Evolutionary conservation across 2,113 vertebrate species (phyloP), one percentile per base, ranked within the genome.

Genomic region (Sprattus sprattus): DNA sequence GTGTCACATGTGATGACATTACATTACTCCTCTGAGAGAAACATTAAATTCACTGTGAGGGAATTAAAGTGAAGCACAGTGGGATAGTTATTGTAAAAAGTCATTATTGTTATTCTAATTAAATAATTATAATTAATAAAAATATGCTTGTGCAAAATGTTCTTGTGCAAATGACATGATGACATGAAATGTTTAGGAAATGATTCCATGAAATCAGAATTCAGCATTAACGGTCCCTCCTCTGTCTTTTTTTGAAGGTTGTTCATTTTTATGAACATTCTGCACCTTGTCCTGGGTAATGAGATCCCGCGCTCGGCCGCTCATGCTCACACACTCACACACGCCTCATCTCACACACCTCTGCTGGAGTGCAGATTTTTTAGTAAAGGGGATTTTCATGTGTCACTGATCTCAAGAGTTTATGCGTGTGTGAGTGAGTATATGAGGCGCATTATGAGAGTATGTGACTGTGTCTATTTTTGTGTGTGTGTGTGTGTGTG

Each of bases 361-460:
- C 71, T 50, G 81, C 81, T 86, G 85, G 84, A 81, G 86, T 84
- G 86, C 88, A 84, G 64, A 80, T 78, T 86, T 88, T 60, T 78
- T 78, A 39, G 25, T 84, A 88, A 86, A 83, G 81, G 83, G 85
- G 84, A 64, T 86, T 83, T 49, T 84, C 84, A 86, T 86, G 80
- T 86, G 15, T 86, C 80, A 86, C 86, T 87, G 82, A 88, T 86
- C 75, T 75, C 82, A 52, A 18, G 8, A 71, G 81, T 86, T 28
- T 50, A 75, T 64, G 81, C 78, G 85, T 80, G 28, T 85, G 75
- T 45, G 84, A 81, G 75, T 45, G 84, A 81, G 85, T 64, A 47
- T 81, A 83, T 39, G 32, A 78, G 28, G 71, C 8, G 64, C 64
- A 71, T 71, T 71, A 39, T 32, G 13, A 78, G 15, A 78, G 71